A percentile compares a stretch with the other conserved stretches of the same genome.
These are phyloP conservation scores for Hydraecia micacea DNA, from an alignment of 2,888 invertebrate species.

Conservation along the genomic window DNA sequence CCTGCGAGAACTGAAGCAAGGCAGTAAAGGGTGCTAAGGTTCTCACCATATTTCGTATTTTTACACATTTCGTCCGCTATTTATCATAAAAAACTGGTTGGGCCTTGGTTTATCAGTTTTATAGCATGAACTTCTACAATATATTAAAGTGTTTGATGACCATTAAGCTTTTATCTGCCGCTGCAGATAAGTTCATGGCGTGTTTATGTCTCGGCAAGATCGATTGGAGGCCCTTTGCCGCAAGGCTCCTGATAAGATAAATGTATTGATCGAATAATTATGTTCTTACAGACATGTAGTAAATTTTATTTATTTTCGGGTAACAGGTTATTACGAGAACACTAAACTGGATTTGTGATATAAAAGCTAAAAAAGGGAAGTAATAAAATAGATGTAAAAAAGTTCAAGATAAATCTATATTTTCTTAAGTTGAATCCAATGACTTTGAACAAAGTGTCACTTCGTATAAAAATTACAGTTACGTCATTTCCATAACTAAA, in stretches of 20 bases:
- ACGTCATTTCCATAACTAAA: background rate
- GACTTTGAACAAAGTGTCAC: background rate
- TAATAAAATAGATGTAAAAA: background rate
- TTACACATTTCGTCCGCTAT: conserved; percentile 31
- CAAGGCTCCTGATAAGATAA: conserved; percentile 74
- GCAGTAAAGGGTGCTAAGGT: conserved; percentile 18
- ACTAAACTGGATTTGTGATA: background rate
- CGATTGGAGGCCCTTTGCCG: conserved; percentile 71
- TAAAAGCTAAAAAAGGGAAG: background rate
- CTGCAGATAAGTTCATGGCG: conserved; percentile 68
- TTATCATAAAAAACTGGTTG: conserved; percentile 58
- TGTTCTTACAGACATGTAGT: conserved; percentile 56
- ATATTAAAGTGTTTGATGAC: conserved; percentile 71
- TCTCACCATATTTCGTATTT: conserved; percentile 36
- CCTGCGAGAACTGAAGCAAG: background rate
- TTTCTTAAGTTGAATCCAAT: background rate
- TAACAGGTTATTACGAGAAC: conserved; percentile 29
- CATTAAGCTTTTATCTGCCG: conserved; percentile 70
- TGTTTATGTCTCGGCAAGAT: conserved; percentile 74
- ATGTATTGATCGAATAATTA: conserved; percentile 71
- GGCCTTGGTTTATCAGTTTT: conserved; percentile 64
- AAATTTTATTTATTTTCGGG: conserved; percentile 43
- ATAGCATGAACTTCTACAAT: conserved; percentile 68
- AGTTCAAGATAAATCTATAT: background rate
- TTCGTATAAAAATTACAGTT: conserved; percentile 9